Conservation (phyloP, 2,888 invertebrate species). For the Sinodicranocentrus sp. region DNA sequence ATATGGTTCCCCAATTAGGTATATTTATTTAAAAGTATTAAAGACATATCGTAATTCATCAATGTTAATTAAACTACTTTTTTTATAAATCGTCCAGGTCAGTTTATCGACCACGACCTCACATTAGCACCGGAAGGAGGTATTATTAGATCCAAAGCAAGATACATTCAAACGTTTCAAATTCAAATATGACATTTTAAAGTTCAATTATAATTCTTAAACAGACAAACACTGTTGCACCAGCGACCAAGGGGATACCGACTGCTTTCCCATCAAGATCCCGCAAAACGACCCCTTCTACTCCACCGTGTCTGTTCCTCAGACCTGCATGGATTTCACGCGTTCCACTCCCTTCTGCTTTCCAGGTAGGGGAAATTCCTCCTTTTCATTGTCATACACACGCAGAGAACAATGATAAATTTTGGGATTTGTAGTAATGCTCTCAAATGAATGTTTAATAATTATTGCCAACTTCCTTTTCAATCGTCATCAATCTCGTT, state of each 20-base stretch:
- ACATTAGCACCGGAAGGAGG: conserved; percentile 73
- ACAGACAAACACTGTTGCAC: conserved; percentile 70
- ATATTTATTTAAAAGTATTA: not conserved
- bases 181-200: not conserved
- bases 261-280: conserved; percentile 73
- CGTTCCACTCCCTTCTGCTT: conserved; percentile 75
- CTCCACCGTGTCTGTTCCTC: conserved; percentile 64
- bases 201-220: not conserved
- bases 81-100: conserved; percentile 30
- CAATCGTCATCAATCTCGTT: too few relatives aligned
- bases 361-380: conserved; percentile 75
- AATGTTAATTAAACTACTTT: not conserved
- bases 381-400: too few relatives aligned
- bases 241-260: conserved; percentile 61
- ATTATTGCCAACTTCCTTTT: too few relatives aligned
- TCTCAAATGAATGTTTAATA: too few relatives aligned
- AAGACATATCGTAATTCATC: conserved; percentile 8
- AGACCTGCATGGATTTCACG: conserved; percentile 75
- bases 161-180: too few relatives aligned
- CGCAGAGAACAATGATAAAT: not conserved
- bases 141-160: too few relatives aligned
- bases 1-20: conserved; percentile 59
- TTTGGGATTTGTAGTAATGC: too few relatives aligned
- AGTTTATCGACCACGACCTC: conserved; percentile 74
- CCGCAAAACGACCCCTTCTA: conserved; percentile 73